Conservation (phyloP, 1,140 invertebrate genomes). For the Archivesica marissinica region DNA sequence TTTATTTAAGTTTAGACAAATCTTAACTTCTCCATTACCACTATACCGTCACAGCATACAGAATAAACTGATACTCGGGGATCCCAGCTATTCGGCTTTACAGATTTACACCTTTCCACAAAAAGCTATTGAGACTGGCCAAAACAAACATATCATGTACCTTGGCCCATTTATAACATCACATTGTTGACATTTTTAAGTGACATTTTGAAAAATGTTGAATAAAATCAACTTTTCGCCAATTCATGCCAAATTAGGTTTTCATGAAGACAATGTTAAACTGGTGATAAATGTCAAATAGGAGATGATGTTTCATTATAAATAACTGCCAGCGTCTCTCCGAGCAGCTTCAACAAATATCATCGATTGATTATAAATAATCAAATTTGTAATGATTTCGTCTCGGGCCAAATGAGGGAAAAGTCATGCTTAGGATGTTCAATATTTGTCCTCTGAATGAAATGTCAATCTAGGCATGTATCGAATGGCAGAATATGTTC, state of each 20-base stretch:
- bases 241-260: conserved; percentile 48
- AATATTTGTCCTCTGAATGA: conserved; percentile 4
- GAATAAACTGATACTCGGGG: neutral
- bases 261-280: conserved; percentile 38
- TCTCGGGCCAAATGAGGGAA: neutral
- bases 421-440: conserved; percentile 3
- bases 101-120: conserved; percentile 30
- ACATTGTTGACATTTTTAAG: conserved; percentile 47
- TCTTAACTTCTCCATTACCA: no score
- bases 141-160: conserved; percentile 42
- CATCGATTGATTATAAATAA: conserved; percentile 35
- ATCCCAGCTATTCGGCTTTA: neutral
- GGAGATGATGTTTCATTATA: conserved; percentile 8
- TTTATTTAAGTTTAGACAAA: no score
- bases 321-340: conserved; percentile 9
- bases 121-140: neutral
- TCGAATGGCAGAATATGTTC: neutral
- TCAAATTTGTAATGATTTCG: conserved; percentile 29
- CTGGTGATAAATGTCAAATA: neutral
- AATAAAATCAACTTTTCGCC: conserved; percentile 47
- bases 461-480: neutral
- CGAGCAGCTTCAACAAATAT: conserved; percentile 7
- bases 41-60: neutral
- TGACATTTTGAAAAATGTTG: conserved; percentile 54
- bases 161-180: conserved; percentile 29